Percentiles rank a stretch among this genome's conserved stretches.
These are phyloP conservation scores for Zelostemma sp. DNA, from an alignment of 1,140 invertebrate genomes.

Conservation along the genomic window DNA sequence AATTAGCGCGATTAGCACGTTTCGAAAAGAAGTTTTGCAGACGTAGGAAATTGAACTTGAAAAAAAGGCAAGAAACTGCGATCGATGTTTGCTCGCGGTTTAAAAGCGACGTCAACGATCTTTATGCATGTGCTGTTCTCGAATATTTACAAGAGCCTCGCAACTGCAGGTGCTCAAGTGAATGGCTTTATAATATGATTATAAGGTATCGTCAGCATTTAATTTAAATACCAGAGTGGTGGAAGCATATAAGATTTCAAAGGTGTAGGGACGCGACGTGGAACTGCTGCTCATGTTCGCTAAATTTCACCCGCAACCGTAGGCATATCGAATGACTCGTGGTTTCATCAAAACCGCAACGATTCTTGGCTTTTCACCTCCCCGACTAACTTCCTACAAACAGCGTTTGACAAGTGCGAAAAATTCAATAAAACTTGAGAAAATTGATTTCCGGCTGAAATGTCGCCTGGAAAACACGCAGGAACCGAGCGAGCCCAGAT, in stretches of 20 bases:
- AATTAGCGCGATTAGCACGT: too few relatives aligned
- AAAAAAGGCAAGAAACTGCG: too few relatives aligned
- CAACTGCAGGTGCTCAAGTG: slow-evolving; percentile 25
- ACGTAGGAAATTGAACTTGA: too few relatives aligned
- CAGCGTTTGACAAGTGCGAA: too few relatives aligned
- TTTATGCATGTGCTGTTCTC: slow-evolving; percentile 35
- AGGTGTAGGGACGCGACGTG: slow-evolving; percentile 40
- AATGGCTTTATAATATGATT: slow-evolving; percentile 54
- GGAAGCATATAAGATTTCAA: slow-evolving; percentile 53
- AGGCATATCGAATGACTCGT: slow-evolving; percentile 11
- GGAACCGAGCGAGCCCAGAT: background rate
- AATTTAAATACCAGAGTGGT: slow-evolving; percentile 56
- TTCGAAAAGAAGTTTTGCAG: too few relatives aligned
- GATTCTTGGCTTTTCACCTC: background rate
- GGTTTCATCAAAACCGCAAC: slow-evolving; percentile 9
- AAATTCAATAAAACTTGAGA: too few relatives aligned
- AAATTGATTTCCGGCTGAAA: too few relatives aligned
- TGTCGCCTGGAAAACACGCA: too few relatives aligned
- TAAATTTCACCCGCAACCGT: slow-evolving; percentile 13
- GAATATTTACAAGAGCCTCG: slow-evolving; percentile 23
- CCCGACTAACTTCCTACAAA: too few relatives aligned
- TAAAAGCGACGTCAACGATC: slow-evolving; percentile 31
- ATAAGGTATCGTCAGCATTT: slow-evolving; percentile 54
- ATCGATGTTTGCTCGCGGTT: slow-evolving; percentile 11
- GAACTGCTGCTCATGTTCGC: slow-evolving; percentile 6